phyloP scores from a whole-genome alignment of 37 sponge, comb jelly and placozoan species.

The Diacarnus erythraeanus region DNA sequence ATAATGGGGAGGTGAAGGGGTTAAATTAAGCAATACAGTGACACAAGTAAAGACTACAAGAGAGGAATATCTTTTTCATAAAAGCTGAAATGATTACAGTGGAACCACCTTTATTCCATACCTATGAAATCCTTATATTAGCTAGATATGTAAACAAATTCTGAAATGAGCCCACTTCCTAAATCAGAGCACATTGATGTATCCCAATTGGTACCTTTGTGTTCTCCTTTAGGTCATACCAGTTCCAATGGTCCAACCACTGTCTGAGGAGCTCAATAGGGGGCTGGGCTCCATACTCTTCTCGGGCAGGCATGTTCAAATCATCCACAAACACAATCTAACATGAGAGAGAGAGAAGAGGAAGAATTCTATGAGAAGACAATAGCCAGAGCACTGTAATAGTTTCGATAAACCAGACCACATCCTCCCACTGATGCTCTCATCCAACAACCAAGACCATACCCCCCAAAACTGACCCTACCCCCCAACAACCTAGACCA shows the following conservation, averaged over 20 bases:
- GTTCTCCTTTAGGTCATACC: conserved; percentile 85
- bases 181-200: too few species aligned
- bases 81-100: too few species aligned
- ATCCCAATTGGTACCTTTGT: conserved; percentile 12
- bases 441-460: too few species aligned
- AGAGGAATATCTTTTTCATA: too few species aligned
- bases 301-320: conserved; percentile 95
- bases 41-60: neutral
- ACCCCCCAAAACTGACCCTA: too few species aligned
- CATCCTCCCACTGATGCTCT: too few species aligned
- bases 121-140: too few species aligned
- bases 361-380: neutral
- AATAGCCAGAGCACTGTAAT: too few species aligned
- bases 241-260: conserved; percentile 97
- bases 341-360: neutral
- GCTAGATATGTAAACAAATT: too few species aligned
- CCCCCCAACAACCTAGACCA: neutral
- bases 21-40: neutral
- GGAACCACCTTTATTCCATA: too few species aligned
- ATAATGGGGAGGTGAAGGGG: conserved; percentile 4
- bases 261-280: conserved; percentile 98
- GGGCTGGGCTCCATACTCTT: conserved; percentile 97
- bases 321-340: conserved; percentile 98
- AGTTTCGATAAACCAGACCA: too few species aligned
- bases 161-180: too few species aligned